Evolutionary conservation across 2,888 invertebrate species (phyloP).

Genomic region (Ichneumoninae sp.): DNA sequence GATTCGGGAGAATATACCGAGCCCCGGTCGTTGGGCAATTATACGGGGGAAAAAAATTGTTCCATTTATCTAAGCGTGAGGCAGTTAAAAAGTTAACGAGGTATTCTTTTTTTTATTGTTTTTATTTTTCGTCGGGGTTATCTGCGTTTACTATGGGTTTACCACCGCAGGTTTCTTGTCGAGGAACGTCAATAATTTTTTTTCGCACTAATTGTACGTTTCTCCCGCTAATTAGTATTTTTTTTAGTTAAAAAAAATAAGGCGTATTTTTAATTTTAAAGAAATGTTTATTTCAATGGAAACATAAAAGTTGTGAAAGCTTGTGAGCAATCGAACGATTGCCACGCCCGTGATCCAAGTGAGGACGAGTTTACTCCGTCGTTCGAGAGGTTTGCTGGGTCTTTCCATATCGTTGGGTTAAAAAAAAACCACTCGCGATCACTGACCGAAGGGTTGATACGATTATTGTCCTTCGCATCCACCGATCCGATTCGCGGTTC

Average conservation of each 20-base stretch:
- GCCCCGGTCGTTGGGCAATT: conserved; percentile 40
- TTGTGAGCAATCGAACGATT: not conserved
- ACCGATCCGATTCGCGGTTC: not conserved
- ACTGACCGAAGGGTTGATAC: not conserved
- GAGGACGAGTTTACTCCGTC: not conserved
- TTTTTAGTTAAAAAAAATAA: not conserved
- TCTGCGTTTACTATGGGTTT: not conserved
- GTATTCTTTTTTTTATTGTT: conserved; percentile 43
- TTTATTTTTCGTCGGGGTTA: not conserved
- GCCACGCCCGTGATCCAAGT: not conserved
- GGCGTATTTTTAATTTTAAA: not conserved
- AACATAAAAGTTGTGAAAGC: not conserved
- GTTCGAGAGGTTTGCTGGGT: not conserved
- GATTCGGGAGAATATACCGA: conserved; percentile 42
- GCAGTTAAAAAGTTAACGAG: conserved; percentile 62
- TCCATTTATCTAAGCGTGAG: conserved; percentile 59
- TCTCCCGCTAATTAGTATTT: not conserved
- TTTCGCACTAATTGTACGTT: not conserved
- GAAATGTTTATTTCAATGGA: not conserved
- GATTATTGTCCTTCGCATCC: not conserved
- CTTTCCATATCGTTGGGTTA: not conserved
- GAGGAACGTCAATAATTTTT: not conserved
- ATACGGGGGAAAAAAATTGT: conserved; percentile 60
- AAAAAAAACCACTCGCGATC: not conserved
- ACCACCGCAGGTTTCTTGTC: not conserved